A percentile compares a stretch with the other conserved stretches of the same genome.
phyloP scores from a whole-genome alignment of 1,140 invertebrate species.

The Drosophila kohkoa region DNA sequence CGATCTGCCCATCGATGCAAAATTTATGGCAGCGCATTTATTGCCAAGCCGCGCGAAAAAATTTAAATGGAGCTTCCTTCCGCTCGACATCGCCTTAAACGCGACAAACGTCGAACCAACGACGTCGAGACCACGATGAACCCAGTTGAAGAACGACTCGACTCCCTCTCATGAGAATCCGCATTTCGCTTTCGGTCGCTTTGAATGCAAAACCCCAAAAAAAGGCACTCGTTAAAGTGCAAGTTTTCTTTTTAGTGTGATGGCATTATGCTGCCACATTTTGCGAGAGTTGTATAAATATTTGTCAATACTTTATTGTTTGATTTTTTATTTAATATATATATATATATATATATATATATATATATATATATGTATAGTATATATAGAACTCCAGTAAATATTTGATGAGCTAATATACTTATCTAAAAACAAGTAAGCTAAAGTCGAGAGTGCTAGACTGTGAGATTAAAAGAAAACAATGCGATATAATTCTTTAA shows the following conservation, averaged over 20 bases:
- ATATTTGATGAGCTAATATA: too few species aligned
- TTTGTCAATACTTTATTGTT: not conserved
- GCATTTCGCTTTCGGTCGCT: constrained; percentile 20
- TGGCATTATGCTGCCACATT: constrained; percentile 10
- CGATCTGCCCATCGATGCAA: constrained; percentile 61
- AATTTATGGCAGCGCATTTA: constrained; percentile 79
- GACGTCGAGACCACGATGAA: too few species aligned
- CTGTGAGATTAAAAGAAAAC: too few species aligned
- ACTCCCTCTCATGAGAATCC: constrained; percentile 8
- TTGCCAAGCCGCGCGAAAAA: constrained; percentile 59
- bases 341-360: too few species aligned
- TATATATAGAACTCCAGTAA: too few species aligned
- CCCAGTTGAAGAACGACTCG: not conserved
- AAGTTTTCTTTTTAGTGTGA: constrained; percentile 57
- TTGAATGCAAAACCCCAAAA: constrained; percentile 49
- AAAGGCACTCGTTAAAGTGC: constrained; percentile 50
- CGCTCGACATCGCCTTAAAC: constrained; percentile 46
- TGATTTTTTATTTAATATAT: too few species aligned
- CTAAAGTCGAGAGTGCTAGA: too few species aligned
- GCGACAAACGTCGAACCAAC: constrained; percentile 29
- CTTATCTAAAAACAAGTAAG: too few species aligned
- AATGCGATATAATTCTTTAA: too few species aligned
- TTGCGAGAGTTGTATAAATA: constrained; percentile 17
- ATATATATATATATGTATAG: too few species aligned
- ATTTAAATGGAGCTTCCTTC: constrained; percentile 69